These are phyloP conservation scores for Phaenicophaeus curvirostris DNA, from an alignment of 2,797 vertebrate species.

Conservation along the genomic window DNA sequence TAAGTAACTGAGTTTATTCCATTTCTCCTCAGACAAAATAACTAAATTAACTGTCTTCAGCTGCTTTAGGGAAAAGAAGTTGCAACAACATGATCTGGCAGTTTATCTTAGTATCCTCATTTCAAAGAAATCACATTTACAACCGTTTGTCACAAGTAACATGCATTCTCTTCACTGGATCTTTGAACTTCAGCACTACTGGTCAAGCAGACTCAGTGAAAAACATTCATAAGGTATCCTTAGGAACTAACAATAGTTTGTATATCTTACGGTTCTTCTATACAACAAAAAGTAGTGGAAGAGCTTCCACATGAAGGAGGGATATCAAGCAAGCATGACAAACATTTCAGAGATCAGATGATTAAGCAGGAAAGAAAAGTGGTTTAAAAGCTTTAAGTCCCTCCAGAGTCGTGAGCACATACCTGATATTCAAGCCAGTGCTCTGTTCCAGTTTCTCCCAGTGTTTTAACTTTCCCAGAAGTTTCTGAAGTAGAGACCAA, in stretches of 20 bases:
- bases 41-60: not conserved
- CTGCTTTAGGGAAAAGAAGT: not conserved
- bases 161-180: not conserved
- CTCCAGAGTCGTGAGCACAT: constrained; percentile 16
- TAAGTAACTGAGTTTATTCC: not conserved
- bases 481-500: constrained; percentile 77
- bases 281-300: not conserved
- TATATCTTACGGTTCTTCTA: not conserved
- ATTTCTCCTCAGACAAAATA: not conserved
- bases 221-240: not conserved
- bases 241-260: not conserved
- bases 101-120: not conserved
- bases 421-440: constrained; percentile 92
- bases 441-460: constrained; percentile 91
- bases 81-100: not conserved
- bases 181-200: not conserved
- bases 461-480: constrained; percentile 83
- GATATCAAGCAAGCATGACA: not conserved
- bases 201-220: not conserved
- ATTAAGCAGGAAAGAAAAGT: not conserved
- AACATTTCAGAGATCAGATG: not conserved
- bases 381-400: not conserved
- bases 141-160: not conserved
- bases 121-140: not conserved
- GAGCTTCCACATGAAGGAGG: not conserved